Base-by-base conservation (phyloP, 2,888 invertebrate species). In the Gasteruption jaculator region DNA sequence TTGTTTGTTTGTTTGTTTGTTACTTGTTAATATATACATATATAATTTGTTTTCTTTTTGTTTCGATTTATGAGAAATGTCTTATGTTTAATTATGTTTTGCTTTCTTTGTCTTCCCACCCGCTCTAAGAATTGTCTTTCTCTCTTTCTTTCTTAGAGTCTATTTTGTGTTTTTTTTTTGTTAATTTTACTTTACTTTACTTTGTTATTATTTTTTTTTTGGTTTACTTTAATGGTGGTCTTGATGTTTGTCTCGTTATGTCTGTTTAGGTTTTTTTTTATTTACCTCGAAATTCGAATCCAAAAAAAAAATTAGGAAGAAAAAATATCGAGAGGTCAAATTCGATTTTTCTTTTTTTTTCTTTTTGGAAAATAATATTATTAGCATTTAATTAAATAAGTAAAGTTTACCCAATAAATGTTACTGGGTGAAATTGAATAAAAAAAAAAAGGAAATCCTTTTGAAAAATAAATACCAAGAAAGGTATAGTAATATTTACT, bases 21-120 rank as follows among this genome's bases (percentile, higher is more conserved):
- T n/a, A n/a, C n/a, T n/a, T n/a, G n/a, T n/a, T n/a, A n/a, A n/a
- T n/a, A n/a, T n/a, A n/a, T n/a, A n/a, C n/a, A n/a, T n/a, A n/a
- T n/a, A n/a, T n/a, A n/a, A n/a, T n/a, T n/a, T n/a, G n/a, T n/a
- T n/a, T n/a, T n/a, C n/a, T n/a, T n/a, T n/a, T n/a, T n/a, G n/a
- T n/a, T n/a, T n/a, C n/a, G n/a, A n/a, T n/a, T n/a, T n/a, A n/a
- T n/a, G n/a, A n/a, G n/a, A n/a, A n/a, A n/a, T n/a, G n/a, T n/a
- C n/a, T n/a, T n/a, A n/a, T n/a, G n/a, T n/a, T n/a, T 52, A 53
- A 48, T 50, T 54, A 41, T 48, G 41, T 53, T 57, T 27, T 46
- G 48, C 45, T 50, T 46, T 41, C 43, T 36, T 24, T 35, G 10
- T 27, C 42, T 41, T 41, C 34, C 43, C 41, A 38, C 33, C 30